Evolutionary conservation across 2,888 invertebrate species (phyloP), one percentile per base, ranked within the genome.

Genomic region (Volucella zonaria): DNA sequence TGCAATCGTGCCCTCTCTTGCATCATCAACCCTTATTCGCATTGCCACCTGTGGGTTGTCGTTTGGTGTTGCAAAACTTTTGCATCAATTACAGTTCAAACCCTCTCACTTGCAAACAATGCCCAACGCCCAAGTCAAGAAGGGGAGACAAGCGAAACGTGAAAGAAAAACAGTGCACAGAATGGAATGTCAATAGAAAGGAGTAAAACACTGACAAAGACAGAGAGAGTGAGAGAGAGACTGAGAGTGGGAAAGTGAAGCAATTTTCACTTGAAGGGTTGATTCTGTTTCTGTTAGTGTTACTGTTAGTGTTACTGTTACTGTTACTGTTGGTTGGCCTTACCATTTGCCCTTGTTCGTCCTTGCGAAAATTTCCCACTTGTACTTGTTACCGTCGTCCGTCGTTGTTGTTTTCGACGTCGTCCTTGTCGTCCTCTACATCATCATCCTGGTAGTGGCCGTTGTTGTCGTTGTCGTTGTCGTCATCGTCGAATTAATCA

Each of bases 1-100:
- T 31, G 11, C 23, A 42, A 14, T 1, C 6, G 14, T 23, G 9
- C 43, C 11, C 43, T n/a, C n/a, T n/a, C n/a, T 59, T 43, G 15
- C 31, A 31, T 18, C 6, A 12, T 14, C 6, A 38, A 49, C 45
- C 8, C 12, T 8, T 18, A 1, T 18, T 14, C 9, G 9, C 45
- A 23, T 15, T 64, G 18, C 61, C 85, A 85, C 85, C 85, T 85
- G 81, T 81, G 76, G 67, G 71, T 68, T 42, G 45, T 85, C 66
- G 75, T 61, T 75, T 47, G 49, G 59, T 52, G 15, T 15, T 66
- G 62, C 42, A 68, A 81, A 73, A 71, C 71, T 85, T 85, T 73
- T 85, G 81, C 85, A 81, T 81, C 85, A 81, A 81, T 85, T 85
- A 73, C 67, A 67, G 74, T 73, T 54, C 66, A 66, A 56, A 51